Base-by-base conservation (phyloP, 2,888 invertebrate species). In the Lasius platythorax region DNA sequence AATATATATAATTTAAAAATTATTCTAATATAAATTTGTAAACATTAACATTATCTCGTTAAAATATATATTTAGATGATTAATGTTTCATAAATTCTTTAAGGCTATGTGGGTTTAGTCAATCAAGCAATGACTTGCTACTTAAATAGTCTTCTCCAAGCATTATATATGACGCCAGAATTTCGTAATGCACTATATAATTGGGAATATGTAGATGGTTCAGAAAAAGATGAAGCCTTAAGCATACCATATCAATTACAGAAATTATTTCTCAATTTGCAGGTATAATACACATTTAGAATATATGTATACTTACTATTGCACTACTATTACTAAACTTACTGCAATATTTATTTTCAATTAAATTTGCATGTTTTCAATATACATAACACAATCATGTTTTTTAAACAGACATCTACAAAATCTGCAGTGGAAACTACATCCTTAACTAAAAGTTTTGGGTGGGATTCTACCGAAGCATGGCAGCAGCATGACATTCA, bases 111-210 rank as follows among this genome's bases (percentile, higher is more conserved):
- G 12, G 98, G 98, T 53, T 95, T 98, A 73, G 98, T 98, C 11
- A 98, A 98, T 95, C 98, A 98, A 95, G 98, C 98, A 0, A 98
- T 98, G 98, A 98, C 98, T 0, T 98, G 98, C 94, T 98, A 98
- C 94, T 95, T 98, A 83, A 98, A 98, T 95, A 98, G 98, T 95
- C 95, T 98, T 67, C 95, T 98, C 37, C 98, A 98, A 95, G 97
- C 98, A 0, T 95, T 98, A 6, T 98, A 96, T 93, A 98, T 98
- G 98, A 98, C 98, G 1, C 98, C 98, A 0, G 98, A 98, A 95
- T 98, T 98, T 94, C 96, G 98, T 58, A 98, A 98, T 95, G 98
- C 98, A 3, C 95, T 98, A 53, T 98, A 98, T 94, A 97, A 97
- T 92, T 98, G 98, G 97, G 97, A 97, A 93, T 98, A 97, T 93